phyloP scores from a whole-genome alignment of 2,797 vertebrate species.

The Poeciliopsis presidionis region DNA sequence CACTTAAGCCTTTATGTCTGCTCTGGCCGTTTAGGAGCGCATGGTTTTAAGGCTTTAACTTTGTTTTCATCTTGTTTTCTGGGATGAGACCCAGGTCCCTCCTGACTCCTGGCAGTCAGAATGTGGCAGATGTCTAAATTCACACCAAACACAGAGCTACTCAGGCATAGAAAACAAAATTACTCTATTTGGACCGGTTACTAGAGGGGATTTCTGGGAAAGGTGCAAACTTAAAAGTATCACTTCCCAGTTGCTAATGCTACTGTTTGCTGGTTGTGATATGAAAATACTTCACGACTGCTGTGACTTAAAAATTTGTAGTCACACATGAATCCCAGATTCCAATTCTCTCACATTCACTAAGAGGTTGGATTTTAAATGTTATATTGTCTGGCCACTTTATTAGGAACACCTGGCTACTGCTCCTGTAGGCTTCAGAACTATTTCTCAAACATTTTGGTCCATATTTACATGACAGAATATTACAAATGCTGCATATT shows the following conservation, averaged over 20 bases:
- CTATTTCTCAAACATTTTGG: not conserved
- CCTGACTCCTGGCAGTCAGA: constrained; percentile 2
- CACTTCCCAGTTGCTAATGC: not conserved
- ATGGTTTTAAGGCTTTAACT: not conserved
- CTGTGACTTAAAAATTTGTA: not conserved
- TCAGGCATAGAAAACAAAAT: not conserved
- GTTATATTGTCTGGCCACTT: not conserved
- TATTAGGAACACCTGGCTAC: not conserved
- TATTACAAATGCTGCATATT: not conserved
- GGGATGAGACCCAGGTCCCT: constrained; percentile 14
- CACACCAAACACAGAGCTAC: not conserved
- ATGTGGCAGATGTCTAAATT: constrained; percentile 10
- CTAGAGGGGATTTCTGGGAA: not conserved
- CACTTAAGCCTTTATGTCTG: not conserved
- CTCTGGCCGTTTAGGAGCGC: not conserved
- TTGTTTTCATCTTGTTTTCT: not conserved
- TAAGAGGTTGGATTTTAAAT: not conserved
- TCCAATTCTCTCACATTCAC: not conserved
- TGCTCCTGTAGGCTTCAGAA: not conserved
- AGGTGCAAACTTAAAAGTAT: not conserved
- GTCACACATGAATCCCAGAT: not conserved
- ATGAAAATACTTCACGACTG: not conserved
- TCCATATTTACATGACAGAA: not conserved
- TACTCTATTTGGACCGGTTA: not conserved
- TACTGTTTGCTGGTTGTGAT: not conserved